Percentiles rank a stretch among this genome's conserved stretches.
These are phyloP conservation scores for Cephus nigrinus DNA, from an alignment of 2,888 invertebrate genomes.

Conservation along the genomic window DNA sequence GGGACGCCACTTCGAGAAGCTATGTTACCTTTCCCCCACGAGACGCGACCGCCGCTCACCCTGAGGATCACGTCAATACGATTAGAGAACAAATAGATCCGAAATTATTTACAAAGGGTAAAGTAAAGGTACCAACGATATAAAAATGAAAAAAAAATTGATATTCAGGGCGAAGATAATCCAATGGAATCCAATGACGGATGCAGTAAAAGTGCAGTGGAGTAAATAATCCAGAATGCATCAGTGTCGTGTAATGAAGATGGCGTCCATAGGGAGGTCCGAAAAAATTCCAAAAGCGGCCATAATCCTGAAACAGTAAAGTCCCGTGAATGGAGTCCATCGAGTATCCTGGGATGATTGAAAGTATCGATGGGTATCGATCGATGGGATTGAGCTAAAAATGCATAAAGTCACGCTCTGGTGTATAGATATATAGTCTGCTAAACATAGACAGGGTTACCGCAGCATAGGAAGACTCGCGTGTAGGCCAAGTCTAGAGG, in stretches of 20 bases:
- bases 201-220: no score
- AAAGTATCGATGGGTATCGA: neutral
- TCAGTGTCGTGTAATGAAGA: no score
- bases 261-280: no score
- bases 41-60: neutral
- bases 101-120: neutral
- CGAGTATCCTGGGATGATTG: neutral
- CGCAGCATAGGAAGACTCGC: neutral
- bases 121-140: no score
- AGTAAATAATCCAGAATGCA: no score
- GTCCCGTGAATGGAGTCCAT: neutral
- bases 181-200: no score
- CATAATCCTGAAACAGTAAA: neutral
- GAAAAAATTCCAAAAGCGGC: neutral
- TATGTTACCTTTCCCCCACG: neutral
- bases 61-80: neutral
- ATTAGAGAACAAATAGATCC: neutral
- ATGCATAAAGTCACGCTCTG: neutral
- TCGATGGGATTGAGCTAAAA: neutral
- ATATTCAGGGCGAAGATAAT: no score
- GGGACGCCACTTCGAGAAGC: neutral
- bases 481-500: conserved; percentile 2
- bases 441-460: neutral
- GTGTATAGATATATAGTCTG: neutral
- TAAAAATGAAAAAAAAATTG: neutral